Conservation (phyloP, 2,113 vertebrate genomes). For the Sardina pilchardus region DNA sequence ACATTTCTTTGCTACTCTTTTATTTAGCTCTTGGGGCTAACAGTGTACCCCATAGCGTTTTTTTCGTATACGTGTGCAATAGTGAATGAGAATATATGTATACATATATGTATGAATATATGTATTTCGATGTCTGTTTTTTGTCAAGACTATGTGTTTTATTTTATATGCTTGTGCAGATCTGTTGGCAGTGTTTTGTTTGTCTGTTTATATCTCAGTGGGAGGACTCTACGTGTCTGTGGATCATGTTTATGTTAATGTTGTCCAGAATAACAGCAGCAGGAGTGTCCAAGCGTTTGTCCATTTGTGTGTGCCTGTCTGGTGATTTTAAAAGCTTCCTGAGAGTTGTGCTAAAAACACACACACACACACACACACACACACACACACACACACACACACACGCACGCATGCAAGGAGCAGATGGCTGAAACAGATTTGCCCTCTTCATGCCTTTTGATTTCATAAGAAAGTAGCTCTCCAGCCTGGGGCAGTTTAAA, state of each 20-base stretch:
- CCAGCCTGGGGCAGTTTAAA: not conserved
- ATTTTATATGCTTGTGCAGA: not conserved
- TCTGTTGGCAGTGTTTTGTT: not conserved
- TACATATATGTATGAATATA: not conserved
- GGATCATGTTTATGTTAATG: not conserved
- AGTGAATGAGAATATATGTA: not conserved
- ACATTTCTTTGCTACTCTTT: too few species aligned
- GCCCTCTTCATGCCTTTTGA: constrained; percentile 46
- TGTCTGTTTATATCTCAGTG: not conserved
- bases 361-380: not conserved
- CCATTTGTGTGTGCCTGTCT: not conserved
- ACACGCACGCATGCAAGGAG: constrained; percentile 38
- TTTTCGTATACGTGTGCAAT: not conserved
- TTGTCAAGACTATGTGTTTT: too few species aligned
- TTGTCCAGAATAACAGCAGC: not conserved
- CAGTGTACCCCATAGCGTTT: not conserved
- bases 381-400: constrained; percentile 6
- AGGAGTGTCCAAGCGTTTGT: not conserved
- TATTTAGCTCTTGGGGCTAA: not conserved
- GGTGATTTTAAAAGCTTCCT: not conserved
- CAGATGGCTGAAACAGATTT: constrained; percentile 67
- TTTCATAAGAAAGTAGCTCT: constrained; percentile 30
- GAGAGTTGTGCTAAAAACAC: not conserved
- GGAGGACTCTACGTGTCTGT: not conserved
- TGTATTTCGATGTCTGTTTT: too few species aligned